phyloP scores from a whole-genome alignment of 2,888 invertebrate species.

The Drosophila picticornis region DNA sequence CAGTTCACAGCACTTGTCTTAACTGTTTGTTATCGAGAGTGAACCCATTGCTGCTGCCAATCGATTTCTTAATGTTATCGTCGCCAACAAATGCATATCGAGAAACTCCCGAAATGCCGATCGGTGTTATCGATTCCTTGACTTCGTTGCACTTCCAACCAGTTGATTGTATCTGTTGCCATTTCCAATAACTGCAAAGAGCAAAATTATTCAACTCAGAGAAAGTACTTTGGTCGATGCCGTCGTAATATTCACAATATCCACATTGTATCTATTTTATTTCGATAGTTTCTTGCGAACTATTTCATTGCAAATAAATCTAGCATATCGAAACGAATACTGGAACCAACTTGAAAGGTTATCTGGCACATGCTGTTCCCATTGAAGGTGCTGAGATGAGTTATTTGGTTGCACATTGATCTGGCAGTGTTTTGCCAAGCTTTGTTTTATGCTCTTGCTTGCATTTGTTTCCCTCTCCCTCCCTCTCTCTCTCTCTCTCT shows the following conservation, averaged over 20 bases:
- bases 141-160: background rate
- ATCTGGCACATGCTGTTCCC: background rate
- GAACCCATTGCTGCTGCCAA: background rate
- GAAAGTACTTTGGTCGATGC: too few relatives aligned
- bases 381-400: background rate
- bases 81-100: background rate
- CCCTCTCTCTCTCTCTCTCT: rapidly evolving
- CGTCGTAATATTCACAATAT: too few relatives aligned
- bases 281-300: too few relatives aligned
- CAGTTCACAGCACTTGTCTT: background rate
- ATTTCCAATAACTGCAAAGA: background rate
- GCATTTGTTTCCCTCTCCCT: rapidly evolving
- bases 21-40: background rate
- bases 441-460: background rate
- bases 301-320: too few relatives aligned
- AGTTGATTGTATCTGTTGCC: too few relatives aligned
- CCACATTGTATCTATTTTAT: too few relatives aligned
- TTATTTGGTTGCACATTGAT: background rate
- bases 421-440: too few relatives aligned
- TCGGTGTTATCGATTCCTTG: background rate
- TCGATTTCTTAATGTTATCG: background rate
- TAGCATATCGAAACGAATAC: too few relatives aligned
- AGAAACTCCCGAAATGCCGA: background rate
- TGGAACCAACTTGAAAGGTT: background rate
- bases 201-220: too few relatives aligned